Percentiles rank a stretch among this genome's conserved stretches.
phyloP scores from a whole-genome alignment of 1,140 invertebrate genomes.

The Drosophila kohkoa region DNA sequence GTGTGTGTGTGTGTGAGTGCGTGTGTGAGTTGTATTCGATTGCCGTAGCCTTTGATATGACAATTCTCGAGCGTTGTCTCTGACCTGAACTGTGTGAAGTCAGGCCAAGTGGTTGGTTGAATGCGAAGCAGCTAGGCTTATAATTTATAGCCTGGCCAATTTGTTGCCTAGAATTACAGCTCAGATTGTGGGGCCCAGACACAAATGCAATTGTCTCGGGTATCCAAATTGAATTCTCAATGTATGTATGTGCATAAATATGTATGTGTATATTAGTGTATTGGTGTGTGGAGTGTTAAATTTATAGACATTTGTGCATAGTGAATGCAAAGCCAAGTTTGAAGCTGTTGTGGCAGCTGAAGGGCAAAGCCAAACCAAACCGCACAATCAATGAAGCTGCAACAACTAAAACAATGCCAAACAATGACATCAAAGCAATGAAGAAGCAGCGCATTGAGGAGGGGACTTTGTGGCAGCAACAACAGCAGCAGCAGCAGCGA shows the following conservation, averaged over 20 bases:
- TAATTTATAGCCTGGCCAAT: slow-evolving; percentile 70
- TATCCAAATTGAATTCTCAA: slow-evolving; percentile 68
- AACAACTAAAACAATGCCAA: slow-evolving; percentile 54
- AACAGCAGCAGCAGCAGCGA: no score
- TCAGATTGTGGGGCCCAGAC: slow-evolving; percentile 14
- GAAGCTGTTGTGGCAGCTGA: slow-evolving; percentile 22
- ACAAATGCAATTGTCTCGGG: slow-evolving; percentile 60
- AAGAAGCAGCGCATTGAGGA: background rate
- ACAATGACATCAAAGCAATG: slow-evolving; percentile 20
- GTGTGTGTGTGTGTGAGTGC: no score
- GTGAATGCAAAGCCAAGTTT: slow-evolving; percentile 38
- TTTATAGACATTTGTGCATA: slow-evolving; percentile 57
- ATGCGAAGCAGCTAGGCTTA: slow-evolving; percentile 28
- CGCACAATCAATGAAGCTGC: slow-evolving; percentile 61
- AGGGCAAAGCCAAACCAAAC: slow-evolving; percentile 39
- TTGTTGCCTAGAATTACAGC: slow-evolving; percentile 55
- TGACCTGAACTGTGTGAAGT: background rate
- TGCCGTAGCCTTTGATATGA: slow-evolving; percentile 72
- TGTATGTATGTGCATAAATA: background rate
- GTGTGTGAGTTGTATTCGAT: slow-evolving; percentile 31
- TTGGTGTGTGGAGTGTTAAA: slow-evolving; percentile 43
- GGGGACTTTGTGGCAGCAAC: background rate
- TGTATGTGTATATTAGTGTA: background rate
- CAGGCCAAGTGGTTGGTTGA: background rate
- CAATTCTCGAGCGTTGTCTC: slow-evolving; percentile 48